phyloP scores from a whole-genome alignment of 2,888 invertebrate species.

The Dasypogon diadema region DNA sequence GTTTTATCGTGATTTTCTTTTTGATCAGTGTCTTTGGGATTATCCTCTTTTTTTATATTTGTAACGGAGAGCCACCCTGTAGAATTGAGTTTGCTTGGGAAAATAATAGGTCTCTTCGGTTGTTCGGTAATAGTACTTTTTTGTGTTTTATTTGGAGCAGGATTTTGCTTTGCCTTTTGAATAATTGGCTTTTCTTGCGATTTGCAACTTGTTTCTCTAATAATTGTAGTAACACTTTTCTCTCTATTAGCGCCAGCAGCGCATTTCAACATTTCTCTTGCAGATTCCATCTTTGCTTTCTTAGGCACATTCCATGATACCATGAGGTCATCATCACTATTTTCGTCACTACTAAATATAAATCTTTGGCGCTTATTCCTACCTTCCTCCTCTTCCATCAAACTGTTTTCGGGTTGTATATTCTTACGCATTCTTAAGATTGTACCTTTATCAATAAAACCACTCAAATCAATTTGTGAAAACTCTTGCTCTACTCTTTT shows the following conservation, averaged over 20 bases:
- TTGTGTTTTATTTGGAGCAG: too few relatives aligned
- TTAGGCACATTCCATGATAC: slow-evolving; percentile 36
- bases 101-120: neutral
- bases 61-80: slow-evolving; percentile 64
- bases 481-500: neutral
- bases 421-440: slow-evolving; percentile 10
- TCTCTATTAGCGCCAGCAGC: too few relatives aligned
- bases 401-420: neutral
- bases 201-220: neutral
- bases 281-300: neutral
- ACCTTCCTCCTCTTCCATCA: neutral
- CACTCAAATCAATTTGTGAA: slow-evolving; percentile 32
- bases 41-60: slow-evolving; percentile 59
- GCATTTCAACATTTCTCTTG: too few relatives aligned
- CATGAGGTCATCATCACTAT: slow-evolving; percentile 51
- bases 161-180: neutral
- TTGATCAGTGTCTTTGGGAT: slow-evolving; percentile 54
- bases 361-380: slow-evolving; percentile 33
- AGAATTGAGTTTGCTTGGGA: neutral
- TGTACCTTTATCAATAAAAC: slow-evolving; percentile 48
- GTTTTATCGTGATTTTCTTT: slow-evolving; percentile 52
- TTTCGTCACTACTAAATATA: slow-evolving; percentile 45
- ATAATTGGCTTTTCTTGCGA: neutral
- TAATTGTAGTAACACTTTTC: too few relatives aligned
- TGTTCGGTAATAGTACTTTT: neutral